A percentile compares a stretch with the other conserved stretches of the same genome.
Conservation (phyloP, 1,140 invertebrate genomes). For the Conopomorpha cramerella region DNA sequence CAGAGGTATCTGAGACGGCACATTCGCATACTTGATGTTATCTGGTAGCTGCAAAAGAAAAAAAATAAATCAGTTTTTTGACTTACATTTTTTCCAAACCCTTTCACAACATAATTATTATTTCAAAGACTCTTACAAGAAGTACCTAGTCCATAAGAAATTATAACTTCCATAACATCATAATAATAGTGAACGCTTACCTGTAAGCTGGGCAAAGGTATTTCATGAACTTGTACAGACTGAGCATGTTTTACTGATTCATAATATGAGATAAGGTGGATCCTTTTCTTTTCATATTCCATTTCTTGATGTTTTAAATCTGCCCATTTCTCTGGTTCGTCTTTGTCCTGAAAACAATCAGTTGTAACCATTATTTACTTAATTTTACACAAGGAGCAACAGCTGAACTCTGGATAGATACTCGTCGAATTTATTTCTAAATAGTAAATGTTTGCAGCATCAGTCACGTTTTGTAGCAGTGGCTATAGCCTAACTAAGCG, state of each 20-base stretch:
- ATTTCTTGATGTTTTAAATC: conserved; percentile 89
- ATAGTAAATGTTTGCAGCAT: no score
- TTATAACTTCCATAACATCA: no score
- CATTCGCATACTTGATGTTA: conserved; percentile 57
- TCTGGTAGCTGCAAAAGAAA: conserved; percentile 28
- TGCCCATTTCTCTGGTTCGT: conserved; percentile 92
- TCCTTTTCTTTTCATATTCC: conserved; percentile 90
- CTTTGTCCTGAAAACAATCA: conserved; percentile 82
- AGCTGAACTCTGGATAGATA: no score
- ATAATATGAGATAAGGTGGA: conserved; percentile 87
- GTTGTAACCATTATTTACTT: no score
- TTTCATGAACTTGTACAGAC: conserved; percentile 95
- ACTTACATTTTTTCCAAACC: background rate
- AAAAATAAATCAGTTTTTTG: background rate
- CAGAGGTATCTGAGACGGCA: conserved; percentile 77
- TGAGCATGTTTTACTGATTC: conserved; percentile 95
- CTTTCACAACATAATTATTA: background rate
- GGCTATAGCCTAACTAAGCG: no score
- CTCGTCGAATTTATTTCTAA: no score
- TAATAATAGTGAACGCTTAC: conserved; percentile 43
- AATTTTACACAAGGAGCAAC: no score
- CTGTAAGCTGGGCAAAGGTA: conserved; percentile 79
- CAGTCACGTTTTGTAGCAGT: no score
- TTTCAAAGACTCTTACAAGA: no score
- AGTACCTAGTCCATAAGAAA: no score